These are phyloP conservation scores for Morphnarchus princeps DNA, from an alignment of 2,113 vertebrate genomes.

Conservation along the genomic window DNA sequence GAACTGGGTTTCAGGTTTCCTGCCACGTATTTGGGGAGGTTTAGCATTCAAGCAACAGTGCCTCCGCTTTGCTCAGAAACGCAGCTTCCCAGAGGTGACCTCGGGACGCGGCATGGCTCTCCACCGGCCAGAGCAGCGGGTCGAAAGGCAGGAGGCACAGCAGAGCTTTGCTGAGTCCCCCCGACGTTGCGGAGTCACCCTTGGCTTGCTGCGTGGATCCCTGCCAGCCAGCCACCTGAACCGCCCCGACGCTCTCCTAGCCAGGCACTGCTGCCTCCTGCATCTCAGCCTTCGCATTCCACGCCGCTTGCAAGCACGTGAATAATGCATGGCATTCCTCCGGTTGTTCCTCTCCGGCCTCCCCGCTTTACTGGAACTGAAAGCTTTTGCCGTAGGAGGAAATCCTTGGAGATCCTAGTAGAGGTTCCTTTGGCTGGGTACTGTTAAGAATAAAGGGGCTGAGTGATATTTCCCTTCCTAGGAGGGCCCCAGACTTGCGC, in stretches of 20 bases:
- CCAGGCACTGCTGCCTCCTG: constrained; percentile 4
- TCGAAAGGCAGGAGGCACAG: not conserved
- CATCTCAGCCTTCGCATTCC: constrained; percentile 26
- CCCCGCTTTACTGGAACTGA: not conserved
- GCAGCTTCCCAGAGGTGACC: not conserved
- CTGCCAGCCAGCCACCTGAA: constrained; percentile 8
- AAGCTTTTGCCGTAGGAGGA: not conserved
- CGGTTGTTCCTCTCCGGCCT: not conserved
- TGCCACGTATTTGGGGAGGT: not conserved
- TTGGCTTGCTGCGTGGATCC: not conserved
- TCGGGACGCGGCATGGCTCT: not conserved
- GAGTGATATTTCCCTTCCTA: not conserved
- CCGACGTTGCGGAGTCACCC: not conserved
- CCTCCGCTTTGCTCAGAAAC: not conserved
- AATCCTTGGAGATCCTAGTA: constrained; percentile 1
- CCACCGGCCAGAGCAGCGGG: not conserved
- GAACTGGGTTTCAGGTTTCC: not conserved
- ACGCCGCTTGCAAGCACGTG: not conserved
- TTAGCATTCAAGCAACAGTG: not conserved
- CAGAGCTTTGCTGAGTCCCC: not conserved
- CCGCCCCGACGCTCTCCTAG: not conserved
- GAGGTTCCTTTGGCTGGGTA: not conserved
- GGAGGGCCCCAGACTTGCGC: not conserved
- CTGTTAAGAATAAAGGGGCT: not conserved
- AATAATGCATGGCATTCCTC: constrained; percentile 28